Conservation (phyloP, 1,140 invertebrate genomes). For the Calephelis nemesis region DNA sequence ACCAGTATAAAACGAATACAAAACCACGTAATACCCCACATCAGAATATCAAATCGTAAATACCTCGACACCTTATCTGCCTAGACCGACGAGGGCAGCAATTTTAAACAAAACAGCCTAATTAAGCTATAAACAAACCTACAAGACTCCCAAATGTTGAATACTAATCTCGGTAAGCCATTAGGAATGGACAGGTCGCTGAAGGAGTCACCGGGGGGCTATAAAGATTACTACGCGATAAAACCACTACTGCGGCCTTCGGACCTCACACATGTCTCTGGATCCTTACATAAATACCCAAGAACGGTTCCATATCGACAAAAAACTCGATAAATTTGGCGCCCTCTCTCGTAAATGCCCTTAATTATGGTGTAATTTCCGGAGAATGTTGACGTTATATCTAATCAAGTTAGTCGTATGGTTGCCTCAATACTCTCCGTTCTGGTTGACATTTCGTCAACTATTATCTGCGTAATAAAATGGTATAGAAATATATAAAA, state of each 20-base stretch:
- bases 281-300: constrained; percentile 67
- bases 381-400: constrained; percentile 60
- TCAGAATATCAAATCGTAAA: constrained; percentile 69
- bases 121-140: constrained; percentile 78
- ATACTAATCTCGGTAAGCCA: constrained; percentile 68
- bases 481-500: too few relatives aligned
- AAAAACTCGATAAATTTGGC: constrained; percentile 78
- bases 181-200: constrained; percentile 73
- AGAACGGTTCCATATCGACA: constrained; percentile 70
- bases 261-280: constrained; percentile 69
- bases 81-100: constrained; percentile 56
- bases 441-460: constrained; percentile 56
- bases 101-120: constrained; percentile 77
- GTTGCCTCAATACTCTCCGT: constrained; percentile 49
- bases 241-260: constrained; percentile 61
- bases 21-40: constrained; percentile 45
- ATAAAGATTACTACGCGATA: constrained; percentile 77
- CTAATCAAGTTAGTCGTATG: constrained; percentile 70
- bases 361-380: constrained; percentile 77
- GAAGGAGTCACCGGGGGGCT: constrained; percentile 59
- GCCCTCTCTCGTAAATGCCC: constrained; percentile 74
- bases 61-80: constrained; percentile 73
- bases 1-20: constrained; percentile 59
- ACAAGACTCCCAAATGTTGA: constrained; percentile 71
- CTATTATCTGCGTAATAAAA: constrained; percentile 44